Conservation (phyloP, 53 echinoderm and acorn worm genomes). For the Holothuria leucospilota region DNA sequence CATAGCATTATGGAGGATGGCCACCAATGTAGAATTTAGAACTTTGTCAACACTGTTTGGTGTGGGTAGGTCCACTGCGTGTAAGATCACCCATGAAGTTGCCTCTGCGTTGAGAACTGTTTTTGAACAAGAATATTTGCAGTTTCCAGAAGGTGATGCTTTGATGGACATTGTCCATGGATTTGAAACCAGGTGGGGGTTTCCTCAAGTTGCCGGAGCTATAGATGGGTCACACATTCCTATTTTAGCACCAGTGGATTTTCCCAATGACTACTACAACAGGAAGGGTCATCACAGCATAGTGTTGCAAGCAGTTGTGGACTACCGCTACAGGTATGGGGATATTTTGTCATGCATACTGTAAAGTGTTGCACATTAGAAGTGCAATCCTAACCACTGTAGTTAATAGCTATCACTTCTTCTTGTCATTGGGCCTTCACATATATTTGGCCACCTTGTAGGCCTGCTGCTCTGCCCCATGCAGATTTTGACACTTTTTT, state of each 20-base stretch:
- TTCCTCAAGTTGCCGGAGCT: constrained; percentile 72
- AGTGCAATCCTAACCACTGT: too few species aligned
- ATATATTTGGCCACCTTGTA: too few species aligned
- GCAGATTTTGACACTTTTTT: too few species aligned
- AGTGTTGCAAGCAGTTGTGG: constrained; percentile 71
- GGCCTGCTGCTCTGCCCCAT: too few species aligned
- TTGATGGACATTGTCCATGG: constrained; percentile 43
- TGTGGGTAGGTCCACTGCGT: constrained; percentile 25
- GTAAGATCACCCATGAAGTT: constrained; percentile 31
- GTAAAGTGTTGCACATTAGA: too few species aligned
- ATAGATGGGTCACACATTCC: constrained; percentile 75
- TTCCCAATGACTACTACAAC: constrained; percentile 68
- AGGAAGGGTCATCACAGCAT: constrained; percentile 73
- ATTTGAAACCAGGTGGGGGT: constrained; percentile 57
- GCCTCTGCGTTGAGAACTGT: constrained; percentile 11
- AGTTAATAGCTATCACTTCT: too few species aligned
- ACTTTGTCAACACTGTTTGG: constrained; percentile 14
- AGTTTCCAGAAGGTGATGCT: constrained; percentile 15
- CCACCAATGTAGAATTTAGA: constrained; percentile 1
- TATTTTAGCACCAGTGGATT: constrained; percentile 52
- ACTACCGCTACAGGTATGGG: constrained; percentile 65
- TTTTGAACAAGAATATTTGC: constrained; percentile 25
- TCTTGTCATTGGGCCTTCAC: too few species aligned
- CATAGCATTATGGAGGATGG: constrained; percentile 5
- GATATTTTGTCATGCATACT: neutral